Base-by-base conservation (phyloP, 2,113 vertebrate genomes). In the Leiothrix lutea region DNA sequence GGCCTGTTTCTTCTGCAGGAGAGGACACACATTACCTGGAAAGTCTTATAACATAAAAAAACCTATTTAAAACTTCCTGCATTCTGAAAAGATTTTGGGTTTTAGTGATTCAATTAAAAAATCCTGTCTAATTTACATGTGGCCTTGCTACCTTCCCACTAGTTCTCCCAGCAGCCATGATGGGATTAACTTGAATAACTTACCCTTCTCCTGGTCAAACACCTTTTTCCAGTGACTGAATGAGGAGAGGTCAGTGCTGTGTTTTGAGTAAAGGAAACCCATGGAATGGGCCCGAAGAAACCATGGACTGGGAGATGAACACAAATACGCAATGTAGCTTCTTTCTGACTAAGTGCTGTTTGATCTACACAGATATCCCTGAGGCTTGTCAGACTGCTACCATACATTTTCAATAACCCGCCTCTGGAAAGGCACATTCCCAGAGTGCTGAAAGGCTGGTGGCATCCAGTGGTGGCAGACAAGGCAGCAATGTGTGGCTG, bases 1-100 rank as follows among this genome's bases (percentile, higher is more conserved):
- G 75, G 47, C 48, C 79, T 74, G 45, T 70, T 89, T 74, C 90
- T 95, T 92, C 57, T 88, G 86, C 73, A 96, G 92, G 78, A 95
- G 89, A 85, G 14, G 61, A 90, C 56, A 95, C 60, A 56, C 2
- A 3, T 77, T 40, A 84, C 47, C 56, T 82, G 75, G 73, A 87
- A 93, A 90, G 75, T 35, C 6, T 47, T 80, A 14, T 10, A n/a
- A 56, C 12, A 44, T 71, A 42, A 67, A 8, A 51, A 48, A 64
- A 62, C 0, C 31, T 70, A 42, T 36, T 82, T 62, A 86, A 80
- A 71, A 61, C n/a, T 71, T 86, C 9, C 44, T 74, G 51, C 48
- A 6, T 44, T 77, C 36, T 78, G 70, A 48, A 25, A 73, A 83
- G 24, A 33, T 19, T 60, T 77, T 23, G 40, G 5, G 12, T 16